phyloP scores from a whole-genome alignment of 2,113 vertebrate species.

The Pteropus alecto region DNA sequence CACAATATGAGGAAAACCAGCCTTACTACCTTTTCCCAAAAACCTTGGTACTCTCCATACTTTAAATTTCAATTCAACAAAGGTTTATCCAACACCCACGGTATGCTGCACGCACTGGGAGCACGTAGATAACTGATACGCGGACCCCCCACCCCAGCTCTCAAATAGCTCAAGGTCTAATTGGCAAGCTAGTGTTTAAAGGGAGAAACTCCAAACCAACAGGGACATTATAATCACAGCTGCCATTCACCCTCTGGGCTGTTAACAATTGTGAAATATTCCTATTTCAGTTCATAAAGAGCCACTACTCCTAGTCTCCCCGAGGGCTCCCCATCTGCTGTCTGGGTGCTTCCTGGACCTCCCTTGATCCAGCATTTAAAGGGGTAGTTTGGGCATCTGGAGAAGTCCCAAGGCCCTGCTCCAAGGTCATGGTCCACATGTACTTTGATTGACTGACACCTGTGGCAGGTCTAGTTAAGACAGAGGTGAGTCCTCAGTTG shows the following conservation, averaged over 20 bases:
- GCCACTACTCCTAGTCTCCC: not conserved
- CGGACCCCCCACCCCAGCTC: not conserved
- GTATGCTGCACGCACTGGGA: not conserved
- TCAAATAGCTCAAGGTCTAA: not conserved
- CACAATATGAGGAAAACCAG: not conserved
- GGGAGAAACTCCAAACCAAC: not conserved
- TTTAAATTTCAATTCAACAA: not conserved
- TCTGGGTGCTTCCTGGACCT: not conserved
- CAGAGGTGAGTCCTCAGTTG: not conserved
- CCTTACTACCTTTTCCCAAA: not conserved
- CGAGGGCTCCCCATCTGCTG: not conserved
- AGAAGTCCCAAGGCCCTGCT: not conserved
- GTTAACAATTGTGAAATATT: not conserved
- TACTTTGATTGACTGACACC: not conserved
- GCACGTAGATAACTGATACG: not conserved
- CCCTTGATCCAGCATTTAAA: not conserved
- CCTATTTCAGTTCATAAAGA: not conserved
- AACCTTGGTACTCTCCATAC: not conserved
- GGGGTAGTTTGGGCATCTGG: not conserved
- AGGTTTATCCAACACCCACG: fast-evolving
- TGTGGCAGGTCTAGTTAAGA: not conserved
- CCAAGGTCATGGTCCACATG: not conserved
- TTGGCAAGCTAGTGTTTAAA: not conserved
- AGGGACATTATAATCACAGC: not conserved
- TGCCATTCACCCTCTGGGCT: not conserved